Evolutionary conservation across 2,888 invertebrate species (phyloP).

Genomic region (Oxyscelio sp.): DNA sequence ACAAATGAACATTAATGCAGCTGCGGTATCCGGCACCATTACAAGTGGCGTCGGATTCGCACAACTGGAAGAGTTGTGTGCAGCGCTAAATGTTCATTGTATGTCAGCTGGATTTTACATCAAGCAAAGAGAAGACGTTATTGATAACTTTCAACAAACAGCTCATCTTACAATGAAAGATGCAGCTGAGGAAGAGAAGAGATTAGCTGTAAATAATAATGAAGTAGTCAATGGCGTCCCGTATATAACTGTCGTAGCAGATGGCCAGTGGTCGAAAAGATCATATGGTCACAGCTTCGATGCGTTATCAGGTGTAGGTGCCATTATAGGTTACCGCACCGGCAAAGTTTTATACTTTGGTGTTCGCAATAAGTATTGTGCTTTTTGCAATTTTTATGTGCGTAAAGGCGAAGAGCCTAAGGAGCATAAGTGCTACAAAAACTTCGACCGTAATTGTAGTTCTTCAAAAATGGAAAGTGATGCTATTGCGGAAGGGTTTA

Average conservation of each 20-base stretch:
- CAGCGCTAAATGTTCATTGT: background rate
- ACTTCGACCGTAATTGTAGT: constrained; percentile 41
- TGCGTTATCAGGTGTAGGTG: constrained; percentile 49
- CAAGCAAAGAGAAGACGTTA: background rate
- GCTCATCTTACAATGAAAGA: constrained; percentile 32
- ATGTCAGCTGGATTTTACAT: background rate
- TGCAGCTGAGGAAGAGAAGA: constrained; percentile 45
- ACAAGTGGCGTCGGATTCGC: background rate
- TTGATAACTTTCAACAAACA: background rate
- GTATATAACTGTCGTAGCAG: constrained; percentile 34
- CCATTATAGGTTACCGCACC: constrained; percentile 52
- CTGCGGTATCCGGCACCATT: constrained; percentile 4
- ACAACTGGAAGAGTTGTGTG: constrained; percentile 1
- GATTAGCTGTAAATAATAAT: constrained; percentile 34
- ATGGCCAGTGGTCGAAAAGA: constrained; percentile 53
- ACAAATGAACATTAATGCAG: background rate
- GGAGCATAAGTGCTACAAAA: constrained; percentile 33
- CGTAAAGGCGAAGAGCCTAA: background rate
- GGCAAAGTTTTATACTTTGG: constrained; percentile 77
- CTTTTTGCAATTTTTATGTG: constrained; percentile 36
- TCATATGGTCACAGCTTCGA: constrained; percentile 48
- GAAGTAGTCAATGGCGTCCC: constrained; percentile 28
- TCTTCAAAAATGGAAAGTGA: constrained; percentile 80
- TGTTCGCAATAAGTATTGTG: constrained; percentile 47
- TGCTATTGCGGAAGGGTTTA: constrained; percentile 74